These are phyloP conservation scores for Periophthalmodon schlosseri DNA, from an alignment of 2,113 vertebrate genomes.

Conservation along the genomic window DNA sequence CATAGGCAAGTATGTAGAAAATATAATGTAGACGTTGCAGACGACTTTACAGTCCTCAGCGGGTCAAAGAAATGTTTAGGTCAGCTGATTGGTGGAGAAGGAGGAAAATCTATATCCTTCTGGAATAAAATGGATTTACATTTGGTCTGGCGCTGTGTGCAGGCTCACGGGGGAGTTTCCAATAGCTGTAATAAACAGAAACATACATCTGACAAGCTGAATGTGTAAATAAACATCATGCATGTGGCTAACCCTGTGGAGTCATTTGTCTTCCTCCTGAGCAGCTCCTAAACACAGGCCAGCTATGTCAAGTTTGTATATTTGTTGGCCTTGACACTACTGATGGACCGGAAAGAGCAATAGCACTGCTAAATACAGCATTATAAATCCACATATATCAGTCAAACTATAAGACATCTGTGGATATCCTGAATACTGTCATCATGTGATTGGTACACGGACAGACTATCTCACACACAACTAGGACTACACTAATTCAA, in stretches of 20 bases:
- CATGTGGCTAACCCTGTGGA: neutral
- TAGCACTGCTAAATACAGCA: neutral
- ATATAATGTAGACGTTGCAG: conserved; percentile 2
- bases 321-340: neutral
- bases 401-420: neutral
- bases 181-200: conserved; percentile 9
- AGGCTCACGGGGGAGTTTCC: neutral
- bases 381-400: neutral
- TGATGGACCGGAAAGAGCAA: neutral
- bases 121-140: conserved; percentile 4
- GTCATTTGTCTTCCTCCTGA: neutral
- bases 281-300: neutral
- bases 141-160: neutral
- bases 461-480: too few species aligned
- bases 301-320: conserved; percentile 5
- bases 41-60: conserved; percentile 6
- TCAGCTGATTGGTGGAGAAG: neutral
- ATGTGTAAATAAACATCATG: conserved; percentile 13
- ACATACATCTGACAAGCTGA: conserved; percentile 4
- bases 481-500: too few species aligned
- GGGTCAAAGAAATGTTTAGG: neutral
- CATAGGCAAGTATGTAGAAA: neutral
- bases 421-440: neutral
- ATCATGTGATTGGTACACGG: neutral
- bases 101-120: conserved; percentile 6